phyloP scores from a whole-genome alignment of 2,113 vertebrate species.

The Pedionomus torquatus region DNA sequence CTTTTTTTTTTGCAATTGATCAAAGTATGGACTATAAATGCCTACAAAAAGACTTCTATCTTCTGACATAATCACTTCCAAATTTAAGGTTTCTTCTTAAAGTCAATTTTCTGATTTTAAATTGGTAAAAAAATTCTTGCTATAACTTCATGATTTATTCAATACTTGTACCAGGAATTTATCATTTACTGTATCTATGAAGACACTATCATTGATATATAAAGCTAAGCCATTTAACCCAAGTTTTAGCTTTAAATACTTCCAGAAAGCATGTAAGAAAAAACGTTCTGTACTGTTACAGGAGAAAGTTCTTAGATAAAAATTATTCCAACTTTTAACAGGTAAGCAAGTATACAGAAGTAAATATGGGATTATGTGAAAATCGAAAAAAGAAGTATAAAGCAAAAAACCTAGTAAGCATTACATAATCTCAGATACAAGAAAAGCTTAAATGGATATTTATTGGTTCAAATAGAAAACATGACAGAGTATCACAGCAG shows the following conservation, averaged over 20 bases:
- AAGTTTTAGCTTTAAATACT: neutral
- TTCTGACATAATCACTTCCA: neutral
- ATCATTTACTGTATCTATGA: rapidly evolving
- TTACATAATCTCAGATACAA: neutral
- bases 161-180: neutral
- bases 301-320: neutral
- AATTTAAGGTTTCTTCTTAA: neutral
- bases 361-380: neutral
- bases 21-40: neutral
- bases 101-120: neutral
- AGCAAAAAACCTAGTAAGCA: neutral
- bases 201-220: neutral
- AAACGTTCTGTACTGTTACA: neutral
- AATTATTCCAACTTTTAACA: neutral
- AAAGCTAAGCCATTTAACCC: neutral
- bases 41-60: neutral
- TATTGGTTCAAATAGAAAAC: neutral
- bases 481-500: neutral
- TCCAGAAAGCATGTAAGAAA: neutral
- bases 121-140: neutral
- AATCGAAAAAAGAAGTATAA: neutral
- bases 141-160: neutral
- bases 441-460: neutral
- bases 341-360: neutral
- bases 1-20: neutral